phyloP scores from a whole-genome alignment of 2,113 vertebrate species.

The Mus musculus region DNA sequence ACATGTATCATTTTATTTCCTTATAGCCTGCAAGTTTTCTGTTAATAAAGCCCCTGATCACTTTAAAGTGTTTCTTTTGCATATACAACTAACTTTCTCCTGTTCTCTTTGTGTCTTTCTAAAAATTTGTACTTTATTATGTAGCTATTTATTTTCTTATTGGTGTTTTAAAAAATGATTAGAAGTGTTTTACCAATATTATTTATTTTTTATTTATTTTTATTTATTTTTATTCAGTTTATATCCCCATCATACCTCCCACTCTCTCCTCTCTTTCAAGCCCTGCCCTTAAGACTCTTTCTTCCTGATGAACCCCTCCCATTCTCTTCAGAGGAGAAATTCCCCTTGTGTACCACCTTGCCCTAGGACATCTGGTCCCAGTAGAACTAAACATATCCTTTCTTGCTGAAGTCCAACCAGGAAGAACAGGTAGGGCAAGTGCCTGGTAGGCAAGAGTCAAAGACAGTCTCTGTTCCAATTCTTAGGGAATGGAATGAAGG shows the following conservation, averaged over 20 bases:
- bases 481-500: too few relatives aligned
- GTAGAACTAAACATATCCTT: too few relatives aligned
- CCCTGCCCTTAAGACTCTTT: too few relatives aligned
- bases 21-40: background rate
- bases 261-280: background rate
- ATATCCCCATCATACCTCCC: background rate
- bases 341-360: too few relatives aligned
- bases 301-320: too few relatives aligned
- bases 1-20: background rate
- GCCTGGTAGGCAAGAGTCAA: too few relatives aligned
- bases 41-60: background rate
- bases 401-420: too few relatives aligned
- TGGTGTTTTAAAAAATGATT: background rate
- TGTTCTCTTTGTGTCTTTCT: background rate
- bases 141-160: background rate
- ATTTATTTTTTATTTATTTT: background rate
- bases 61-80: background rate
- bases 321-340: too few relatives aligned
- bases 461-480: too few relatives aligned
- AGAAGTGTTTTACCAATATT: background rate
- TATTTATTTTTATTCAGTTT: background rate
- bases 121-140: background rate
- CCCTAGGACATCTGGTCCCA: too few relatives aligned
- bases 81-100: background rate
- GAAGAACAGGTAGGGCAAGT: too few relatives aligned